Evolutionary conservation across 2,113 vertebrate genomes (phyloP).

Genomic region (Entelurus aequoreus): DNA sequence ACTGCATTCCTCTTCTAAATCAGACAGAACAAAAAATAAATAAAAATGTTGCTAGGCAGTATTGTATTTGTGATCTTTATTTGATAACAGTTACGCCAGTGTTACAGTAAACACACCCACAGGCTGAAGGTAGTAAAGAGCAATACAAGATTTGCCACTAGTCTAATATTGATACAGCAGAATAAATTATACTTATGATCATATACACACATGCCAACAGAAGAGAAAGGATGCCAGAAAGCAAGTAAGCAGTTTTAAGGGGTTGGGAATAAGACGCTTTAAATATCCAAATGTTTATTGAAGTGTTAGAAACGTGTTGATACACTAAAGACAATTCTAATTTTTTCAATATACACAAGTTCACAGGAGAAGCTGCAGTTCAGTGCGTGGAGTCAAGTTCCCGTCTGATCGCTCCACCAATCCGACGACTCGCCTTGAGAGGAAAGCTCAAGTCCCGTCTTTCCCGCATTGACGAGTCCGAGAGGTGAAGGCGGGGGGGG

Average conservation of each 20-base stretch:
- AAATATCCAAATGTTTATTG: constrained; percentile 72
- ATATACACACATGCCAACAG: constrained; percentile 84
- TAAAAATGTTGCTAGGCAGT: not conserved
- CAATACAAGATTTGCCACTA: constrained; percentile 94
- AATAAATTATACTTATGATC: constrained; percentile 99
- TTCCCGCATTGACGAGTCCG: not conserved
- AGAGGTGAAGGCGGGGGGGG: too few relatives aligned
- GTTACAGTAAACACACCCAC: constrained; percentile 99
- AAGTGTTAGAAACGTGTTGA: constrained; percentile 66
- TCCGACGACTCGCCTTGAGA: too few relatives aligned
- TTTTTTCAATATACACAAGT: constrained; percentile 71
- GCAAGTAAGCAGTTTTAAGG: constrained; percentile 64
- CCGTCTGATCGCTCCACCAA: too few relatives aligned
- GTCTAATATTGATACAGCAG: constrained; percentile 98
- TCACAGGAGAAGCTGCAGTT: constrained; percentile 45
- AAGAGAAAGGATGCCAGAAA: constrained; percentile 78
- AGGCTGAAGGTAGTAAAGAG: constrained; percentile 99
- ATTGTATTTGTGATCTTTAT: constrained; percentile 81
- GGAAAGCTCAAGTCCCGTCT: not conserved
- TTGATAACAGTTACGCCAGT: constrained; percentile 99
- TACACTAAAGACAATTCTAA: constrained; percentile 76
- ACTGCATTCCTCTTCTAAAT: not conserved
- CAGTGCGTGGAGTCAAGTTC: constrained; percentile 14
- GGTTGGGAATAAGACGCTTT: constrained; percentile 55
- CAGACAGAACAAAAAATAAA: not conserved